A percentile compares a stretch with the other conserved stretches of the same genome.
Evolutionary conservation across 2,888 invertebrate species (phyloP).

Genomic region (Drosophila mayaguana): DNA sequence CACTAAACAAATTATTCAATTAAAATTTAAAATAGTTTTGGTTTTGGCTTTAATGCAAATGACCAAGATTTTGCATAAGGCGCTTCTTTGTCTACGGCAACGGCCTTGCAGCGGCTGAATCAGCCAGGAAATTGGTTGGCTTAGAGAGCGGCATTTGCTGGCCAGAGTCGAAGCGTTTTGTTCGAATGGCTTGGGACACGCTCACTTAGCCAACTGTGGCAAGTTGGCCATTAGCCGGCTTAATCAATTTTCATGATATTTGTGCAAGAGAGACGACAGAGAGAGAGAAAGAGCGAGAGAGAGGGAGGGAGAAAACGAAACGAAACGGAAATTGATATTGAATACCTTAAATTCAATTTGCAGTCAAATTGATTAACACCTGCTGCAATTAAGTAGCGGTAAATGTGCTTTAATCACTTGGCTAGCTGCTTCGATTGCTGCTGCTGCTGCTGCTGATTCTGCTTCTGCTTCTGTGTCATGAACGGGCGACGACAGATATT

Average conservation of each 20-base stretch:
- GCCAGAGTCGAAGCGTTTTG: slow-evolving; percentile 32
- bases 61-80: slow-evolving; percentile 50
- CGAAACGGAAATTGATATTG: slow-evolving; percentile 58
- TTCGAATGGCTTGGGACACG: slow-evolving; percentile 49
- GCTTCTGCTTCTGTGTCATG: slow-evolving; percentile 6
- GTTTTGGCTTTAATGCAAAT: slow-evolving; percentile 37
- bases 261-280: slow-evolving; percentile 17
- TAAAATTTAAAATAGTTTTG: not conserved
- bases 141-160: slow-evolving; percentile 47
- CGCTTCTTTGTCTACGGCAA: slow-evolving; percentile 23
- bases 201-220: slow-evolving; percentile 65
- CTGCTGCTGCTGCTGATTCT: too few relatives aligned
- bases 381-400: slow-evolving; percentile 42
- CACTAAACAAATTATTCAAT: slow-evolving; percentile 3
- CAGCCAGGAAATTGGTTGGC: slow-evolving; percentile 58
- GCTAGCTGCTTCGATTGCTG: not conserved
- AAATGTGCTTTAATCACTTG: slow-evolving; percentile 21
- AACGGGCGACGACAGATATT: not conserved
- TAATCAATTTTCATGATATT: slow-evolving; percentile 45
- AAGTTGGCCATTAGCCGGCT: slow-evolving; percentile 36
- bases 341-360: slow-evolving; percentile 56
- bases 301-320: not conserved
- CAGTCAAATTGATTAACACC: slow-evolving; percentile 53
- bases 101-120: slow-evolving; percentile 16
- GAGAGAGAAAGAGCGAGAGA: not conserved